Evolutionary conservation across 2,797 vertebrate genomes (phyloP).

Genomic region (Molossus alvarezi): DNA sequence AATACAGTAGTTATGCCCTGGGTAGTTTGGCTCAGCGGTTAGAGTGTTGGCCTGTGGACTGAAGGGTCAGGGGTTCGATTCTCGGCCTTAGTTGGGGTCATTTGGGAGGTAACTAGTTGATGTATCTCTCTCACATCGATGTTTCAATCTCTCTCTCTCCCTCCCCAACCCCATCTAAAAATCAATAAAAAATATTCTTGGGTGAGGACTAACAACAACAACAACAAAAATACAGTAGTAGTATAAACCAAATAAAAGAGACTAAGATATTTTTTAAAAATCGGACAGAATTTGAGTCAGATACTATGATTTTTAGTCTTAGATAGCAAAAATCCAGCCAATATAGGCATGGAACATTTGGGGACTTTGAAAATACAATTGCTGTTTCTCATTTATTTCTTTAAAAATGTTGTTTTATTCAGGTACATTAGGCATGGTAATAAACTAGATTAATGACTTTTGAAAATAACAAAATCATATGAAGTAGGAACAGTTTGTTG

Average conservation of each 20-base stretch:
- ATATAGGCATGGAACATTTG: background rate
- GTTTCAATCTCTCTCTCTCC: too few species aligned
- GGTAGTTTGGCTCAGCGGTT: too few species aligned
- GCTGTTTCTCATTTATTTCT: background rate
- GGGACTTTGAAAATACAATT: background rate
- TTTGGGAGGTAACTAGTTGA: too few species aligned
- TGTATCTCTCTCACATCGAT: too few species aligned
- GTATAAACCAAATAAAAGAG: background rate
- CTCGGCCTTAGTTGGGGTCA: too few species aligned
- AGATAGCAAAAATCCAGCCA: background rate
- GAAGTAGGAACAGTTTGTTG: background rate
- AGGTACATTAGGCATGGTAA: background rate
- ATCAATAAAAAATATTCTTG: too few species aligned
- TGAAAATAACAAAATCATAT: conserved; percentile 66
- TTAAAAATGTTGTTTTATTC: background rate
- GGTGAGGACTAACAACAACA: too few species aligned
- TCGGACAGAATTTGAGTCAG: conserved; percentile 27
- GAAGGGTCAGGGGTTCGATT: too few species aligned
- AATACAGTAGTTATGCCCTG: background rate
- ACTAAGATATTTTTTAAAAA: background rate
- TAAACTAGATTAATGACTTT: conserved; percentile 57
- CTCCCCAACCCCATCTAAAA: too few species aligned
- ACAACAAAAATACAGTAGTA: background rate
- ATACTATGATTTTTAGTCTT: background rate
- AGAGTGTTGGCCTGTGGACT: too few species aligned